Conservation (phyloP, 2,113 vertebrate genomes). For the Lipophrys pholis region DNA sequence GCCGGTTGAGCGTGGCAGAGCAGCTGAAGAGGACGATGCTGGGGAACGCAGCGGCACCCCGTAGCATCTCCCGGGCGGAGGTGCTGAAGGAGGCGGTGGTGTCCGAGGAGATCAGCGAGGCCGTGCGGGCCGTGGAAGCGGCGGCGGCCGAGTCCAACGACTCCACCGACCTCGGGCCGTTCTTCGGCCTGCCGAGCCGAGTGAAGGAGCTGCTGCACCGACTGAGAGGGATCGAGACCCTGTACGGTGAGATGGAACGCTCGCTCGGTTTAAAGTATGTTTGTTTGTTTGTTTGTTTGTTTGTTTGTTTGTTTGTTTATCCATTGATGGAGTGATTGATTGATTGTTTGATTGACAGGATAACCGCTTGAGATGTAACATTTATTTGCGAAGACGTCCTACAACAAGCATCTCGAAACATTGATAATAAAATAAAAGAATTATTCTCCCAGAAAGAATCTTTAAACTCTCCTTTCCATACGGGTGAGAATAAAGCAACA, state of each 20-base stretch:
- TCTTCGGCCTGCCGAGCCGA: constrained; percentile 94
- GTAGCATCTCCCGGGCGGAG: constrained; percentile 81
- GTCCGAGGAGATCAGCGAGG: constrained; percentile 88
- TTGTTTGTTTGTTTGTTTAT: too few species aligned
- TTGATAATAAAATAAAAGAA: too few species aligned
- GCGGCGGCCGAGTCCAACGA: constrained; percentile 60
- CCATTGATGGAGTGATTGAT: too few species aligned
- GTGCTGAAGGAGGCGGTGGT: constrained; percentile 87
- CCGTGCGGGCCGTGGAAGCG: constrained; percentile 82
- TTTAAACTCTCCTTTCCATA: too few species aligned
- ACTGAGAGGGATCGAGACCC: constrained; percentile 88
- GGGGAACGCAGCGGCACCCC: constrained; percentile 87
- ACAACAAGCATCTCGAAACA: too few species aligned
- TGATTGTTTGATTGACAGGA: too few species aligned
- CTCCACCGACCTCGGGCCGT: constrained; percentile 90
- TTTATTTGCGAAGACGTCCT: too few species aligned
- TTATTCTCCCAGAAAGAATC: too few species aligned
- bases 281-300: too few species aligned
- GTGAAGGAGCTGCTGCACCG: constrained; percentile 90
- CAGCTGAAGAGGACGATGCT: constrained; percentile 90
- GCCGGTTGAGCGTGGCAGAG: constrained; percentile 88
- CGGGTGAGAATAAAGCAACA: too few species aligned
- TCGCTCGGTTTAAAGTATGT: too few species aligned
- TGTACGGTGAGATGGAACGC: constrained; percentile 93
- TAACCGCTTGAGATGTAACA: too few species aligned